Evolutionary conservation across 1,140 invertebrate species (phyloP).

Genomic region (Zaprionus taronus): DNA sequence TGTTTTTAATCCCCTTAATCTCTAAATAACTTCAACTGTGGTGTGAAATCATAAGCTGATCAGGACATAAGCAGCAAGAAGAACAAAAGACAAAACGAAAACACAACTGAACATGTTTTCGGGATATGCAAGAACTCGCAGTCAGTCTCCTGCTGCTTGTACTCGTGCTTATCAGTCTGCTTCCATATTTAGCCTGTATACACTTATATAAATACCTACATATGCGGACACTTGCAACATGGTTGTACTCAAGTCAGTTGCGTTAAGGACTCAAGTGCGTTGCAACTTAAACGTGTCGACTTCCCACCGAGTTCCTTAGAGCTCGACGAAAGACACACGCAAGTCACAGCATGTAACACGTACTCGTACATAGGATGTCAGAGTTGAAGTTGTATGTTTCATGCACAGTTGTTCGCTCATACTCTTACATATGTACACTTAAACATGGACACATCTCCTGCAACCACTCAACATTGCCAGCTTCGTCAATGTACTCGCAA

Average conservation of each 20-base stretch:
- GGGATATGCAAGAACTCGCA: too few species aligned
- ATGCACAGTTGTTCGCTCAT: conserved; percentile 1
- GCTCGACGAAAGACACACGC: background rate
- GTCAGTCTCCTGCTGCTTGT: background rate
- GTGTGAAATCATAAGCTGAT: conserved; percentile 25
- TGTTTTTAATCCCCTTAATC: conserved; percentile 5
- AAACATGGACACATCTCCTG: background rate
- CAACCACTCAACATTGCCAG: background rate
- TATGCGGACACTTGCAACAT: conserved; percentile 12
- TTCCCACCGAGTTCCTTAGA: conserved; percentile 23
- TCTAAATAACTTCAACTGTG: background rate
- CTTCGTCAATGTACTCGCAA: conserved; percentile 10
- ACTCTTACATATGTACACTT: conserved; percentile 3
- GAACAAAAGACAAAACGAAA: conserved; percentile 1
- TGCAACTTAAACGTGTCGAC: conserved; percentile 16
- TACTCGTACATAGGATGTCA: background rate
- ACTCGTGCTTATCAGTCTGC: conserved; percentile 10
- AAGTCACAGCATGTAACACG: conserved; percentile 23
- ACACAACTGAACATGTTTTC: background rate
- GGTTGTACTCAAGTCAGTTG: conserved; percentile 4
- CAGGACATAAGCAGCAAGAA: background rate
- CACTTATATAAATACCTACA: background rate
- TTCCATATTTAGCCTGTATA: background rate
- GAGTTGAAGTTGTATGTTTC: conserved; percentile 14
- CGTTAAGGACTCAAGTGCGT: conserved; percentile 22